These are phyloP conservation scores for Ceryle rudis DNA, from an alignment of 2,797 vertebrate species.

Conservation along the genomic window DNA sequence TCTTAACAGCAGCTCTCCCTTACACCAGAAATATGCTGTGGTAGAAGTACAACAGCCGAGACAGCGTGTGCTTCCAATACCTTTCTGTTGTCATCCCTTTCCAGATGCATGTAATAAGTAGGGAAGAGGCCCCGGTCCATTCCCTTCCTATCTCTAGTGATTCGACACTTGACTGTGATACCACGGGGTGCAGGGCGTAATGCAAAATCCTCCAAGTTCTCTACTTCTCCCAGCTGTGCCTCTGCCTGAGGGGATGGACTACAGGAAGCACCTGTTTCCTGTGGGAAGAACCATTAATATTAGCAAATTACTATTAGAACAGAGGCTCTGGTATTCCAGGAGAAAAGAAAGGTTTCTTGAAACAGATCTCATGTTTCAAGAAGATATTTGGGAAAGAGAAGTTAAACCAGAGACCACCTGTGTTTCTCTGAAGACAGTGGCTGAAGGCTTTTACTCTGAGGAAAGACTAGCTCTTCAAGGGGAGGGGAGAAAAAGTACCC, in stretches of 20 bases:
- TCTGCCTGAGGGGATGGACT: slow-evolving; percentile 79
- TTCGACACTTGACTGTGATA: slow-evolving; percentile 89
- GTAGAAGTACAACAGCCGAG: neutral
- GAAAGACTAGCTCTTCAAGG: neutral
- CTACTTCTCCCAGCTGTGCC: slow-evolving; percentile 82
- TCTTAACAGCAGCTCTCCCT: neutral
- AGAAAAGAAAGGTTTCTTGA: neutral
- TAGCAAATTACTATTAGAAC: neutral
- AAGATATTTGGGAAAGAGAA: neutral
- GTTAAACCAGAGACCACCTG: neutral
- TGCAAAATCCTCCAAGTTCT: slow-evolving; percentile 91
- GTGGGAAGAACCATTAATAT: neutral
- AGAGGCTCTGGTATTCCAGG: neutral
- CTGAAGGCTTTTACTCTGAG: neutral
- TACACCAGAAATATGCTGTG: neutral
- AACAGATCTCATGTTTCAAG: neutral
- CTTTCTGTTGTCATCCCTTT: slow-evolving; percentile 91
- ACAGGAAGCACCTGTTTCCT: slow-evolving; percentile 84
- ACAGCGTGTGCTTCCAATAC: slow-evolving; percentile 66
- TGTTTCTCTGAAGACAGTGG: neutral
- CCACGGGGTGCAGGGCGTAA: slow-evolving; percentile 89
- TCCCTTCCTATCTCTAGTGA: slow-evolving; percentile 95
- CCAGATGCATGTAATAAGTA: slow-evolving; percentile 97
- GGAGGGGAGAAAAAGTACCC: neutral
- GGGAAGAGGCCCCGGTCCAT: slow-evolving; percentile 96